Evolutionary conservation across 1,140 invertebrate genomes (phyloP), one percentile per base, ranked within the genome.

Genomic region (Drosophila repleta): DNA sequence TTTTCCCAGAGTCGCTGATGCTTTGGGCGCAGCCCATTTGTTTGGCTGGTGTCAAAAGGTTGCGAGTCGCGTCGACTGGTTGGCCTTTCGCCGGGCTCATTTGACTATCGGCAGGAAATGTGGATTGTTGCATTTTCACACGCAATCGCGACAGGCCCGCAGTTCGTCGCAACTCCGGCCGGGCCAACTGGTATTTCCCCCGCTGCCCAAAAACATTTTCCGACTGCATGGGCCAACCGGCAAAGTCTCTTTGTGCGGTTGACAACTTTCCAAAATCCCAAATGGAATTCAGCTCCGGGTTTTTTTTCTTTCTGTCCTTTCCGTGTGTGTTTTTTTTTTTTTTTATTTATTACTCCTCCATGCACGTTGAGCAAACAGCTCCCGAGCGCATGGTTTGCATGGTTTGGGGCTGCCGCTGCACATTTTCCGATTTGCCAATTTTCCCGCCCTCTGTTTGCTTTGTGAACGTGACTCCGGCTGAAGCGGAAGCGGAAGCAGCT

Each of bases 401-500:
- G 17, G 7, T 39, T 39, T 46, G 48, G 48, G 26, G 43, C 51
- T 51, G 51, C 67, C 64, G 61, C 32, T 71, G 61, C 51, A 37
- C 29, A 56, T 45, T 63, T 63, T 63, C 48, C 35, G 32, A 52
- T 52, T 51, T 48, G 20, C 43, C 51, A 7, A 48, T 49, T 65
- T 57, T 58, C 35, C 29, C 17, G 41, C 46, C 35, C 57, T 68
- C 60, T 73, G 55, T 68, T 68, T 73, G 70, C 35, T 55, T 68
- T 73, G 24, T 24, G 48, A 41, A 72, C 68, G 68, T 71, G 62
- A 71, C 49, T 58, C 53, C 37, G 20, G 49, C 48, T 45, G 10
- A 26, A 49, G 46, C 46, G 24, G 56, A 43, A 68, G 48, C 41
- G 66, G 60, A 63, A 69, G 8, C 60, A 55, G 58, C 48, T 52